Conservation (phyloP, 2,113 vertebrate species). For the Ceyx cyanopectus region DNA sequence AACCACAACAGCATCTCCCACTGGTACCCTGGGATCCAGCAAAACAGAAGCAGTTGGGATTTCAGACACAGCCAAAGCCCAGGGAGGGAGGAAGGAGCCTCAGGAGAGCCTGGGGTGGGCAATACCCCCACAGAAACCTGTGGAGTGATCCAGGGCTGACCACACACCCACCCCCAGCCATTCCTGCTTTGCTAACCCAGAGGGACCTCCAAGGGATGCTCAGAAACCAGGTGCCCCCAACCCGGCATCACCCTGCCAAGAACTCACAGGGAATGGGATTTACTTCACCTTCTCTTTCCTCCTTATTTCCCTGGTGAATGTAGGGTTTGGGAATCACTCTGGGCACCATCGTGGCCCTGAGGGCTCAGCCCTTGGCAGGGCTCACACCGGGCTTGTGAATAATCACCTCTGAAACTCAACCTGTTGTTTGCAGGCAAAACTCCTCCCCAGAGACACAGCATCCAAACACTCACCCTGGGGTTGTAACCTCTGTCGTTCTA, state of each 20-base stretch:
- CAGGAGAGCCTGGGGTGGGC: fast-evolving
- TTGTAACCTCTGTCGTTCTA: neutral
- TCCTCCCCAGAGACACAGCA: neutral
- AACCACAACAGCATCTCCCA: neutral
- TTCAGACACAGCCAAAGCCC: neutral
- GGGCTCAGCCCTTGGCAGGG: neutral
- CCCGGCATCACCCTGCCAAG: neutral
- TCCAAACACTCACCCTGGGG: neutral
- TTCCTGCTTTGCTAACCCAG: neutral
- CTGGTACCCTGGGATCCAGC: too few species aligned
- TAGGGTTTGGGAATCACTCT: neutral
- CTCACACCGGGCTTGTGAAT: neutral
- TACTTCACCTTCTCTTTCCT: neutral
- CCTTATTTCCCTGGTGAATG: too few species aligned
- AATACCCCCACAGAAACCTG: neutral
- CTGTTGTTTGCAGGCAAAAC: neutral
- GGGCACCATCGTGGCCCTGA: fast-evolving
- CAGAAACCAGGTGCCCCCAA: neutral
- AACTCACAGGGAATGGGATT: neutral
- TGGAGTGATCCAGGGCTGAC: neutral
- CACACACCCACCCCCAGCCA: too few species aligned
- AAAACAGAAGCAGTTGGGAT: neutral
- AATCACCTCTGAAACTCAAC: neutral
- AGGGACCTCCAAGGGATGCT: neutral
- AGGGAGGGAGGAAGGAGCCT: neutral